Evolutionary conservation across 2,797 vertebrate genomes (phyloP).

Genomic region (Austrolebias charrua): DNA sequence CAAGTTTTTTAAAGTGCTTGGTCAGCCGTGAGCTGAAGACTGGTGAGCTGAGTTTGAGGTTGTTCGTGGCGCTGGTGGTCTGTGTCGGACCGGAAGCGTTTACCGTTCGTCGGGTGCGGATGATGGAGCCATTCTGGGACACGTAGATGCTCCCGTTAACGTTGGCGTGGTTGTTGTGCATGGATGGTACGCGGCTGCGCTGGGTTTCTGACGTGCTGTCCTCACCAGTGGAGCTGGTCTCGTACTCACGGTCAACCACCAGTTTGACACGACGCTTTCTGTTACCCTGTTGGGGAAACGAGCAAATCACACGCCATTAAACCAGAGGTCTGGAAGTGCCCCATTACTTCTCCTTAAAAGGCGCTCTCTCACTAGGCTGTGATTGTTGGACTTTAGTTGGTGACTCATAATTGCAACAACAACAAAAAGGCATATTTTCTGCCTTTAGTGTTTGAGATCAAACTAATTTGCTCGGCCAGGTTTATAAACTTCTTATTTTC

Average conservation of each 20-base stretch:
- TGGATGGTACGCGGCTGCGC: conserved; percentile 75
- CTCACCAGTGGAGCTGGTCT: conserved; percentile 92
- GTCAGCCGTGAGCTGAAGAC: conserved; percentile 78
- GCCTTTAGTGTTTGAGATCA: too few species aligned
- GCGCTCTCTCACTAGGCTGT: too few species aligned
- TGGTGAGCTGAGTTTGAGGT: conserved; percentile 83
- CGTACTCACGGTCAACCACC: conserved; percentile 89
- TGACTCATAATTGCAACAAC: too few species aligned
- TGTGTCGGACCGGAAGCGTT: conserved; percentile 33
- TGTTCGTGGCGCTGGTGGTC: conserved; percentile 67
- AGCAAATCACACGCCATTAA: conserved; percentile 6
- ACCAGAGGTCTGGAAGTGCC: neutral
- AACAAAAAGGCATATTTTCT: too few species aligned
- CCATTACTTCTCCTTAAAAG: too few species aligned
- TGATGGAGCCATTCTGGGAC: conserved; percentile 93
- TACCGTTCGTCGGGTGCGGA: conserved; percentile 87
- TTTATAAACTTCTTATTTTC: too few species aligned
- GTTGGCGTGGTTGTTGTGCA: conserved; percentile 77
- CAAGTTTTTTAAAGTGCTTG: conserved; percentile 93
- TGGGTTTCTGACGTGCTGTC: conserved; percentile 87
- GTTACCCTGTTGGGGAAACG: conserved; percentile 61
- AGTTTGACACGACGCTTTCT: conserved; percentile 91
- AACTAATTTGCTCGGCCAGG: too few species aligned
- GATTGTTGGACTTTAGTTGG: too few species aligned
- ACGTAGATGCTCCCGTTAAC: conserved; percentile 90